Percentiles rank a stretch among this genome's conserved stretches.
Evolutionary conservation across 1,140 invertebrate species (phyloP).

Genomic region (Helicoverpa armigera): DNA sequence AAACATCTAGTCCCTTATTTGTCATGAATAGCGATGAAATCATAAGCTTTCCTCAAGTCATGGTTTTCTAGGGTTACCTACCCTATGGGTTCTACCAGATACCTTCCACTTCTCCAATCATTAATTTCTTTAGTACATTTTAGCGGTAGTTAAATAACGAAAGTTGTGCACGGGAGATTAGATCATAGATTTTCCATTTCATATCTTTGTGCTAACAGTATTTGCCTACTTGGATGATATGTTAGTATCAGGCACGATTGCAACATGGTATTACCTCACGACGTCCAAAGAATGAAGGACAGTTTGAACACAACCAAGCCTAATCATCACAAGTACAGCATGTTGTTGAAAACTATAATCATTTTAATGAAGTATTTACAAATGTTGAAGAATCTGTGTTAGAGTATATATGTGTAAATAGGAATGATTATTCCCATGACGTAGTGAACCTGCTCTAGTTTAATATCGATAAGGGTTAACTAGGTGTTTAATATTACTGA

Average conservation of each 20-base stretch:
- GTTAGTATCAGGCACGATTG: constrained; percentile 29
- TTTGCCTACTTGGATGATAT: constrained; percentile 47
- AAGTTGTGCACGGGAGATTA: constrained; percentile 42
- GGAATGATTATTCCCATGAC: constrained; percentile 18
- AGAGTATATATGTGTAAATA: constrained; percentile 35
- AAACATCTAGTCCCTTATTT: neutral
- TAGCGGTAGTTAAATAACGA: constrained; percentile 23
- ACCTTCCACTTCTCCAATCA: constrained; percentile 45
- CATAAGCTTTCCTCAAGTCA: constrained; percentile 57
- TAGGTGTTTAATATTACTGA: constrained; percentile 72
- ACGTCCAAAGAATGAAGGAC: constrained; percentile 20
- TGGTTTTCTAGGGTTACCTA: constrained; percentile 48
- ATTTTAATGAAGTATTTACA: neutral
- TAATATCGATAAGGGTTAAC: constrained; percentile 58
- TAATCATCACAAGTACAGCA: constrained; percentile 31
- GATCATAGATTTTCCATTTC: constrained; percentile 46
- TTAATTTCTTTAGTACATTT: constrained; percentile 48
- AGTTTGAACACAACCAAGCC: constrained; percentile 33
- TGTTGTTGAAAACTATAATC: constrained; percentile 11
- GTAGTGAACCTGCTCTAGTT: constrained; percentile 51
- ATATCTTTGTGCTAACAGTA: constrained; percentile 52
- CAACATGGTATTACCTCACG: constrained; percentile 37
- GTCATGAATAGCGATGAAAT: constrained; percentile 47
- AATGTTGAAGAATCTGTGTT: neutral
- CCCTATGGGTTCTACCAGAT: constrained; percentile 50